phyloP scores from a whole-genome alignment of 2,797 vertebrate species.

The Semaprochilodus insignis region DNA sequence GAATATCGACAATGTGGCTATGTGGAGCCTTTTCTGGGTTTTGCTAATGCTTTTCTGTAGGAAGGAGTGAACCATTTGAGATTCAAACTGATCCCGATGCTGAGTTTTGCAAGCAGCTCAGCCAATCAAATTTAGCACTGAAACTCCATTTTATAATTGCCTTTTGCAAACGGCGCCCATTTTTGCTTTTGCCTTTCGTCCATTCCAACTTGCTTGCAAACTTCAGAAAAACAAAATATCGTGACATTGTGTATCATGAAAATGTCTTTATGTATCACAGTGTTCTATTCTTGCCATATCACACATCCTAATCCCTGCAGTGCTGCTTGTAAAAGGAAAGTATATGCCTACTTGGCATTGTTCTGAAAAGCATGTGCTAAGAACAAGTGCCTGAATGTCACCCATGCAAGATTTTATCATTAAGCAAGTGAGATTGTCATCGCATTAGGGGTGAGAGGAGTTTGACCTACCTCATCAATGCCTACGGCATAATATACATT shows the following conservation, averaged over 20 bases:
- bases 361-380: neutral
- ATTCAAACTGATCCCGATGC: no score
- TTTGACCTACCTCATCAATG: neutral
- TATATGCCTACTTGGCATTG: neutral
- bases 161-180: no score
- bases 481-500: slow-evolving; percentile 4
- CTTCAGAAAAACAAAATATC: neutral
- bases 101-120: no score
- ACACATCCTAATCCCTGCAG: neutral
- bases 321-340: neutral
- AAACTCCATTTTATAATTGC: no score
- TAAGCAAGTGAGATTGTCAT: neutral
- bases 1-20: no score
- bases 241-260: neutral
- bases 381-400: slow-evolving; percentile 1
- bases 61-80: no score
- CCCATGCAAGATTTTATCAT: neutral
- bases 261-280: neutral
- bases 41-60: no score
- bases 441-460: neutral
- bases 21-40: no score
- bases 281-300: neutral
- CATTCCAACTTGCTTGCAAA: neutral
- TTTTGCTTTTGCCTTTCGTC: neutral
- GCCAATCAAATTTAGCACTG: no score